Base-by-base conservation (phyloP, 2,113 vertebrate species). In the Hystrix cristata region DNA sequence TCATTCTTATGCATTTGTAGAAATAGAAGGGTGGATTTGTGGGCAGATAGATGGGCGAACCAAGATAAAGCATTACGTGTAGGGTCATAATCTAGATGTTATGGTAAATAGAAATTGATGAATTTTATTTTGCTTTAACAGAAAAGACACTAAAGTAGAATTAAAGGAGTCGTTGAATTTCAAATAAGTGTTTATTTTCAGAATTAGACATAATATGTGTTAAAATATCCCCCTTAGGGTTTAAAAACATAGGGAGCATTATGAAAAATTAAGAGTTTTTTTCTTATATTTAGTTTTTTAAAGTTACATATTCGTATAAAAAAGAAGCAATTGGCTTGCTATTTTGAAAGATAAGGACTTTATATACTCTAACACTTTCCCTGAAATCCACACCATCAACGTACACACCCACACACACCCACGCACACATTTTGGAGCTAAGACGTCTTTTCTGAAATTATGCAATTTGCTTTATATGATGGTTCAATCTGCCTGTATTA, bases 141-240 rank as follows among this genome's bases (percentile, higher is more conserved):
- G 48, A 80, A 81, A 72, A 91, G 65, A 86, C 86, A 79, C 29
- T 29, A 4, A 92, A 71, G 31, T 74, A 55, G 51, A 88, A 60
- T 27, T 86, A 65, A 67, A 72, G 43, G 57, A 90, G 48, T 92
- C 92, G 19, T 55, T 94, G 85, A 86, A 92, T 97, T 87, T 62
- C 43, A 94, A 87, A 76, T 80, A 76, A 93, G 78, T 84, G 13
- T 92, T 97, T 95, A 83, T 87, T 97, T 95, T 95, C 64, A 81
- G 71, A 59, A 85, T 78, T 88, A 67, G 80, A 95, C 29, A 83
- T 85, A 88, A 60, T 90, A 94, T 86, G 82, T 84, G 51, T 53
- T 90, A 91, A 92, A 91, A 93, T 38, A 92, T 62, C 84, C 7
- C 46, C 31, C n/a, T 94, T 65, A 67, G 76, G n/a, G 13, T 80